Conservation (phyloP, 2,113 vertebrate species). For the Rhinolophus ferrumequinum region DNA sequence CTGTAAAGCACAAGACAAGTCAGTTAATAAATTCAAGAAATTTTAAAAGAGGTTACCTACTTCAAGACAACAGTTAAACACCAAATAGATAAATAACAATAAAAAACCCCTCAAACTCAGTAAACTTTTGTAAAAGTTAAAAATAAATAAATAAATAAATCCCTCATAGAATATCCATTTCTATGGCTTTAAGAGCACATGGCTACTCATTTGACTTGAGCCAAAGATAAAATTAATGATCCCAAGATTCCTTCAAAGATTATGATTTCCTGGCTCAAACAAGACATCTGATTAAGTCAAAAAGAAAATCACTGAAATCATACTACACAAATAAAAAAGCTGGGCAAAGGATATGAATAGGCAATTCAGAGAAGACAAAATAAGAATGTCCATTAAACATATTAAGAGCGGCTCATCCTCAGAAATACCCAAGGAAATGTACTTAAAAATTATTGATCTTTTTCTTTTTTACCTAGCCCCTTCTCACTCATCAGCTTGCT, state of each 20-base stretch:
- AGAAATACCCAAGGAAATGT: not conserved
- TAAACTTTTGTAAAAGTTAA: not conserved
- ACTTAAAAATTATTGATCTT: not conserved
- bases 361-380: not conserved
- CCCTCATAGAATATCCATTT: not conserved
- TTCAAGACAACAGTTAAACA: not conserved
- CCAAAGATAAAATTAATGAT: constrained; percentile 17
- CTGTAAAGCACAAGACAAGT: constrained; percentile 78
- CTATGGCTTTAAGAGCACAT: not conserved
- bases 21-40: not conserved
- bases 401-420: not conserved
- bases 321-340: not conserved
- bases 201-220: not conserved
- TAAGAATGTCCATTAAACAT: not conserved
- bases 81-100: not conserved
- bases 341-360: not conserved
- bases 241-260: not conserved
- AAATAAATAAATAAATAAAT: not conserved
- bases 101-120: not conserved
- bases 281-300: not conserved
- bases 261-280: not conserved
- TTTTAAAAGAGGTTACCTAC: not conserved
- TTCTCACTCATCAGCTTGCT: not conserved
- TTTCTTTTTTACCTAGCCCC: not conserved
- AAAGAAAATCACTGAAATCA: constrained; percentile 23